Conservation (phyloP, 1,140 invertebrate genomes). For the Drosophila ercepeae region DNA sequence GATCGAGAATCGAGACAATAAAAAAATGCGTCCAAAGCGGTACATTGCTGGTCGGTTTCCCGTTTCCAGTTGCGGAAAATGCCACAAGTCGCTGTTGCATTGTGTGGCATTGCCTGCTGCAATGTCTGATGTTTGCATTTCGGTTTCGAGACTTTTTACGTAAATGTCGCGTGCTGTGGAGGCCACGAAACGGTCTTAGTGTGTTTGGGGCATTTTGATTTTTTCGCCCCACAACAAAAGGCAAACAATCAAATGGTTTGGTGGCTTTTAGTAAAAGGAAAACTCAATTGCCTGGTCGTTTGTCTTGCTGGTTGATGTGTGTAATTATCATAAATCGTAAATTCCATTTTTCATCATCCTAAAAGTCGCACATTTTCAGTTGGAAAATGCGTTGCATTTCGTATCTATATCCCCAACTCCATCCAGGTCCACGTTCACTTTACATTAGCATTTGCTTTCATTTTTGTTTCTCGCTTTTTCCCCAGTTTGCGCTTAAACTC, state of each 20-base stretch:
- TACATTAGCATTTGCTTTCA: conserved; percentile 61
- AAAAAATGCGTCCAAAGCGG: conserved; percentile 57
- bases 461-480: conserved; percentile 48
- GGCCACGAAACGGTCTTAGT: conserved; percentile 50
- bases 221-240: conserved; percentile 19
- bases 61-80: conserved; percentile 50
- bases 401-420: conserved; percentile 27
- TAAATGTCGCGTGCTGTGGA: conserved; percentile 71
- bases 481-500: conserved; percentile 73
- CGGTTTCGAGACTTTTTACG: conserved; percentile 49
- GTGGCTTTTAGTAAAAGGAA: conserved; percentile 62
- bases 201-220: conserved; percentile 8
- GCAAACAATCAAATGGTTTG: conserved; percentile 60
- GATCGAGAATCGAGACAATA: conserved; percentile 39
- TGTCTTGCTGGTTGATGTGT: conserved; percentile 57
- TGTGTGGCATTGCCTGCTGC: conserved; percentile 13
- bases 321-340: conserved; percentile 80
- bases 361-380: conserved; percentile 77
- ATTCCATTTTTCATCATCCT: conserved; percentile 73
- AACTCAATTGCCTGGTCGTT: conserved; percentile 74
- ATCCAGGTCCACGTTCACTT: conserved; percentile 21
- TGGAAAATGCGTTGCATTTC: conserved; percentile 70
- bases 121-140: conserved; percentile 20
- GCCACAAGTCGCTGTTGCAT: conserved; percentile 50
- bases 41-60: conserved; percentile 59